These are phyloP conservation scores for Psittacula echo DNA, from an alignment of 2,797 vertebrate species.

Conservation along the genomic window DNA sequence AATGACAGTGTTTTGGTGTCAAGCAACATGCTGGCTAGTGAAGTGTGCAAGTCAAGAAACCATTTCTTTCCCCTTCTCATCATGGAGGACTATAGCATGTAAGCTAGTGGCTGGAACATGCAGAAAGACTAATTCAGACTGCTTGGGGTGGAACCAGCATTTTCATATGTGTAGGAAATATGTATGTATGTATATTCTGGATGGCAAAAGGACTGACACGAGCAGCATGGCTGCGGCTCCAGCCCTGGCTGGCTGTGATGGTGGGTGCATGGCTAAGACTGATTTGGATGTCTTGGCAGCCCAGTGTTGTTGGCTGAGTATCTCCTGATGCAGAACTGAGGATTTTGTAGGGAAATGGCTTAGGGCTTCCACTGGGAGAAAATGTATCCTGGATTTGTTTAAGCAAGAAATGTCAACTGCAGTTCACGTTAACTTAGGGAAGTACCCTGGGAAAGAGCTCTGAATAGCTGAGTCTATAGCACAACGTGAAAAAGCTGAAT, in stretches of 20 bases:
- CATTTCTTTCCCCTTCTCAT: not conserved
- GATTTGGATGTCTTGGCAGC: not conserved
- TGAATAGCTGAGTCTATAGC: not conserved
- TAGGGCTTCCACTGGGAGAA: conserved; percentile 8
- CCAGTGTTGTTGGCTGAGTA: not conserved
- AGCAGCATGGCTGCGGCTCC: not conserved
- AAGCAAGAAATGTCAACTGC: not conserved
- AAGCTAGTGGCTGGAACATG: not conserved
- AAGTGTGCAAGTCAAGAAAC: not conserved
- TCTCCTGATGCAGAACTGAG: not conserved
- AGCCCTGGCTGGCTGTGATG: not conserved
- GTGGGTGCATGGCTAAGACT: not conserved
- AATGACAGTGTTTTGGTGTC: fast-evolving
- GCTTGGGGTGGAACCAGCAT: not conserved
- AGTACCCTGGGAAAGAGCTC: conserved; percentile 36
- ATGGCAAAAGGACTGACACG: not conserved
- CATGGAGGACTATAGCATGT: not conserved
- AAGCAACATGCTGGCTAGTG: not conserved
- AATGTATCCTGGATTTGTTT: conserved; percentile 9
- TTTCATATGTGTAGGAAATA: not conserved
- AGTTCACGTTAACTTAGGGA: conserved; percentile 4
- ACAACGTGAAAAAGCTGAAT: not conserved
- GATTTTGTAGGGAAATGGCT: not conserved
- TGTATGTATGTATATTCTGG: not conserved
- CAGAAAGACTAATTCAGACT: not conserved